phyloP scores from a whole-genome alignment of 2,888 invertebrate genomes.

The Galerucella pusilla region DNA sequence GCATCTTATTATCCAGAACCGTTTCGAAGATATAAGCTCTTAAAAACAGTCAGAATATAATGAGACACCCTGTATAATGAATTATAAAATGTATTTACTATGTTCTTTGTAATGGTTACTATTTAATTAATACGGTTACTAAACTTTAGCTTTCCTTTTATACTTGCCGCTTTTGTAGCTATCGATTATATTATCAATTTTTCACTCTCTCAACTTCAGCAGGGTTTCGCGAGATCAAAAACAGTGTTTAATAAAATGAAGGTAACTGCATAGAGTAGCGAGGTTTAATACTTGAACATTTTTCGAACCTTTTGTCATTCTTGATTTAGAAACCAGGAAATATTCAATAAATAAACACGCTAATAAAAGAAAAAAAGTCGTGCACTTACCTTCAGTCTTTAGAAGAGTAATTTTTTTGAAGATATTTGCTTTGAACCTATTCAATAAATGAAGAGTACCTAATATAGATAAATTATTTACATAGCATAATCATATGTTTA shows the following conservation, averaged over 20 bases:
- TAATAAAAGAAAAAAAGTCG: background rate
- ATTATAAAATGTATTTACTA: too few species aligned
- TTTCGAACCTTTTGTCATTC: background rate
- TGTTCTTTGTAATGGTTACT: too few species aligned
- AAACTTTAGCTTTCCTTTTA: background rate
- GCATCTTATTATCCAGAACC: too few species aligned
- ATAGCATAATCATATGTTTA: too few species aligned
- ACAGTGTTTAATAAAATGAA: background rate
- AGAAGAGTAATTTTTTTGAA: background rate
- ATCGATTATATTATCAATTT: conserved; percentile 1
- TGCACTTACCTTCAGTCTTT: background rate
- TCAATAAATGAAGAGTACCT: too few species aligned
- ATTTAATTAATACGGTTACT: background rate
- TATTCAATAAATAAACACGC: background rate
- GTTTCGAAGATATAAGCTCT: too few species aligned
- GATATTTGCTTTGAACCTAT: background rate
- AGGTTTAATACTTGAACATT: background rate
- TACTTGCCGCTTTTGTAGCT: background rate
- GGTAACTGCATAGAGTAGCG: background rate
- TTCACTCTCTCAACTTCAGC: conserved; percentile 7
- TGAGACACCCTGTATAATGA: too few species aligned
- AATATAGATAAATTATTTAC: too few species aligned
- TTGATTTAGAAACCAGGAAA: background rate
- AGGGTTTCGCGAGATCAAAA: background rate
- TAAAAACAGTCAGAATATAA: too few species aligned